Conservation (phyloP, 2,797 vertebrate genomes). For the Urophycis tenuis region DNA sequence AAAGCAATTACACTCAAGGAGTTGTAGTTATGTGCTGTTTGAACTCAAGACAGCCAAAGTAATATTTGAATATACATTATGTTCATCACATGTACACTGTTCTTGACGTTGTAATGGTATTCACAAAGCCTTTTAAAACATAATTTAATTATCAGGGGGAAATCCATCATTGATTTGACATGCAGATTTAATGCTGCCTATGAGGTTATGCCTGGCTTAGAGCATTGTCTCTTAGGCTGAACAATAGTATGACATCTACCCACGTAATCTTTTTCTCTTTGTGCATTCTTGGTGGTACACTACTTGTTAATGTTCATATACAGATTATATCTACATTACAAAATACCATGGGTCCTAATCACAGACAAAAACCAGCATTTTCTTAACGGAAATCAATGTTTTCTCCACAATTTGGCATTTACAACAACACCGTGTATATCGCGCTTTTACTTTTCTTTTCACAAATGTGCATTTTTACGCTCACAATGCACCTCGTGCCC, state of each 20-base stretch:
- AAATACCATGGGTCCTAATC: neutral
- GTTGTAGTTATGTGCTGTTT: neutral
- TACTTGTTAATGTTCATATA: neutral
- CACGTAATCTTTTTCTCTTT: neutral
- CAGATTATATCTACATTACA: neutral
- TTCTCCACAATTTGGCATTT: neutral
- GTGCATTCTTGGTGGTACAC: neutral
- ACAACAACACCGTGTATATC: neutral
- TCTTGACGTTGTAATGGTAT: neutral
- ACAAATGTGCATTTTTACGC: neutral
- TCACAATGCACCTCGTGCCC: neutral
- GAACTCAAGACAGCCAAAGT: constrained; percentile 6
- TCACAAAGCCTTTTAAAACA: neutral
- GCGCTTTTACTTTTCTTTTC: neutral
- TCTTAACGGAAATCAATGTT: no score
- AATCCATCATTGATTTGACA: neutral
- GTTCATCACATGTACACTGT: neutral
- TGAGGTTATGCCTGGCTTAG: neutral
- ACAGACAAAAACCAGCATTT: neutral
- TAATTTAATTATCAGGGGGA: neutral
- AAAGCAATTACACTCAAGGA: neutral
- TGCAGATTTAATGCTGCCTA: neutral
- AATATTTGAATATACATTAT: neutral
- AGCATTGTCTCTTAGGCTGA: neutral
- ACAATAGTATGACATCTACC: neutral